These are phyloP conservation scores for Phoeniculus purpureus DNA, from an alignment of 2,797 vertebrate species.

Conservation along the genomic window DNA sequence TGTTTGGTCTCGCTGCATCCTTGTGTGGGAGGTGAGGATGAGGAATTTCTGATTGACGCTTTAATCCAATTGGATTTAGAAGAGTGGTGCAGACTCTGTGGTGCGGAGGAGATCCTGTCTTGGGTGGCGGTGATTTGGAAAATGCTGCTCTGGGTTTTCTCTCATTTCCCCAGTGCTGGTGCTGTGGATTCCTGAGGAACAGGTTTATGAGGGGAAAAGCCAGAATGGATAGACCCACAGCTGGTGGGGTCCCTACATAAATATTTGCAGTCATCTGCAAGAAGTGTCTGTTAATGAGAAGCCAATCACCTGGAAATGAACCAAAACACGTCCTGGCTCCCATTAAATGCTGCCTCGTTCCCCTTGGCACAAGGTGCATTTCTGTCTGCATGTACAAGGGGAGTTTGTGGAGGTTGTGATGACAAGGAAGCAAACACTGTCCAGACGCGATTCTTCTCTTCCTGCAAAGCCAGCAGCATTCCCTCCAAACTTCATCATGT, in stretches of 20 bases:
- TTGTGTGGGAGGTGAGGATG: background rate
- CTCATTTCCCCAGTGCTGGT: background rate
- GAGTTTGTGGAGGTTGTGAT: background rate
- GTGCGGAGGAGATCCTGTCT: background rate
- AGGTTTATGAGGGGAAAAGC: slow-evolving; percentile 27
- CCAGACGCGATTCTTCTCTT: slow-evolving; percentile 36
- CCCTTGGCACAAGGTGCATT: slow-evolving; percentile 25
- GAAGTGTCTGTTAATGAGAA: slow-evolving; percentile 14
- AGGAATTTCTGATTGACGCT: background rate
- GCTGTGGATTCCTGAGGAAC: slow-evolving; percentile 15
- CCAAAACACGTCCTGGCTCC: background rate
- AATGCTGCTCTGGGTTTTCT: slow-evolving; percentile 1
- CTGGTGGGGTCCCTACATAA: background rate
- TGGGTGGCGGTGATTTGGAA: background rate
- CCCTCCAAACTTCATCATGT: background rate
- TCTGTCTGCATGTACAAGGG: background rate
- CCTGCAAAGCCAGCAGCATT: slow-evolving; percentile 7
- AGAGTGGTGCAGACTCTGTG: background rate
- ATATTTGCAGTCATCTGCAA: slow-evolving; percentile 34
- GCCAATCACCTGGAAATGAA: slow-evolving; percentile 35
- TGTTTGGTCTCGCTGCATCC: background rate
- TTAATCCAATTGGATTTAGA: background rate
- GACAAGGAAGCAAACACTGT: slow-evolving; percentile 48
- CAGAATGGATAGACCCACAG: background rate
- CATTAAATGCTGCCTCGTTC: background rate